phyloP scores from a whole-genome alignment of 2,888 invertebrate species.

The Yponomeuta cagnagella region DNA sequence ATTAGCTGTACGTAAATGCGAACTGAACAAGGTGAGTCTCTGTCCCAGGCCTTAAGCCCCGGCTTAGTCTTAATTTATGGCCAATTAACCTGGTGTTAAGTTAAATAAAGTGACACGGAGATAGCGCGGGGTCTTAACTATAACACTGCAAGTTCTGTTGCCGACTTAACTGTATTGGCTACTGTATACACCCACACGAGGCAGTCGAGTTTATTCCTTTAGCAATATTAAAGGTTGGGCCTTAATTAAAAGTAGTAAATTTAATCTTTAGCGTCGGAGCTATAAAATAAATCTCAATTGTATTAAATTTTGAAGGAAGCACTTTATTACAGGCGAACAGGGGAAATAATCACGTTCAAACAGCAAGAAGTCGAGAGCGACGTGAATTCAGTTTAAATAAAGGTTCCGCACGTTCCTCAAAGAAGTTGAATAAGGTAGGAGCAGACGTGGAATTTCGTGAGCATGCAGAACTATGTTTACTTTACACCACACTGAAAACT shows the following conservation, averaged over 20 bases:
- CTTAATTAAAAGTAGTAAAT: slow-evolving; percentile 11
- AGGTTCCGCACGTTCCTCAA: neutral
- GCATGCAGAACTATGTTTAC: neutral
- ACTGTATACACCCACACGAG: slow-evolving; percentile 6
- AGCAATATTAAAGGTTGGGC: slow-evolving; percentile 3
- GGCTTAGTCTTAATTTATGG: slow-evolving; percentile 59
- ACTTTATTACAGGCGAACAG: neutral
- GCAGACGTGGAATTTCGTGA: neutral
- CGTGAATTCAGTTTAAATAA: neutral
- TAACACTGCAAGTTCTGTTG: slow-evolving; percentile 12
- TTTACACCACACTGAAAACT: neutral
- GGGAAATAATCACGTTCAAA: neutral
- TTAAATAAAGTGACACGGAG: slow-evolving; percentile 65
- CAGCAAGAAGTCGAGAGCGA: neutral
- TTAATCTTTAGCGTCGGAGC: neutral
- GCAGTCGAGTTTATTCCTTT: neutral
- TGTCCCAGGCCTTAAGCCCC: slow-evolving; percentile 14
- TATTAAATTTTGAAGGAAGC: neutral
- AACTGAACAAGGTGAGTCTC: slow-evolving; percentile 19
- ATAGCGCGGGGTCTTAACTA: slow-evolving; percentile 36
- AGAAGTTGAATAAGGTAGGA: neutral
- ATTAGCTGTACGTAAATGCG: slow-evolving; percentile 45
- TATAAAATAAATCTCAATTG: slow-evolving; percentile 7
- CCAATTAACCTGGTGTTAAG: slow-evolving; percentile 71
- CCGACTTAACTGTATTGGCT: slow-evolving; percentile 44